Evolutionary conservation across 2,113 vertebrate genomes (phyloP), one percentile per base, ranked within the genome.

Genomic region (Alethe castanea): DNA sequence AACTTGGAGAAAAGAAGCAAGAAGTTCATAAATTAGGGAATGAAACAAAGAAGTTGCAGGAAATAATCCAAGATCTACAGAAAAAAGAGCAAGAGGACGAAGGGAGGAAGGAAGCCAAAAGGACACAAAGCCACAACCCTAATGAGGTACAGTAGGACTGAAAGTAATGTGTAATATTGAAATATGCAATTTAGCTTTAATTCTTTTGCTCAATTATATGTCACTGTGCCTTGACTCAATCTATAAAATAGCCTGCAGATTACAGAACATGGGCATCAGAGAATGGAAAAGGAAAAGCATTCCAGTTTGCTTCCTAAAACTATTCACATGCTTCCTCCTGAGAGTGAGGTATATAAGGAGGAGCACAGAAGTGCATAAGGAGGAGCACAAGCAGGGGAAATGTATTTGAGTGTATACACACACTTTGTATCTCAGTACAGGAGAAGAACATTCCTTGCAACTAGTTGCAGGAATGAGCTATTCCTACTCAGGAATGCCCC

Each of bases 31-130:
- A 95, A 74, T 95, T 99, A 57, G 98, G 98, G 77, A 97, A 97
- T 42, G 98, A 99, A 94, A 98, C 97, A 82, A 98, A 98, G 86
- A 95, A 96, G 44, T 97, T 99, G 57, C 98, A 98, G 93, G 98
- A 98, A 87, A 97, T 97, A 28, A 93, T 99, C 85, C 94, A 97
- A 69, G 96, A 96, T 54, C 90, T 98, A 29, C 97, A 98, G 60
- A 97, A 97, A 66, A 97, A 89, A 61, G 96, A 98, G 44, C 95
- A 94, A 60, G 97, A 92, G 72, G 79, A 81, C 14, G 97, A 92
- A 89, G 90, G 91, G 86, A 97, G 90, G 77, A 90, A 35, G 47
- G 93, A 95, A 90, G 67, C 74, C 0, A 81, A 93, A 66, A 97
- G 91, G 91, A 95, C 93, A 85, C 56, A 81, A 12, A 96, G 86